Base-by-base conservation (phyloP, 1,140 invertebrate genomes). In the Pseudomyrmex pallidus region DNA sequence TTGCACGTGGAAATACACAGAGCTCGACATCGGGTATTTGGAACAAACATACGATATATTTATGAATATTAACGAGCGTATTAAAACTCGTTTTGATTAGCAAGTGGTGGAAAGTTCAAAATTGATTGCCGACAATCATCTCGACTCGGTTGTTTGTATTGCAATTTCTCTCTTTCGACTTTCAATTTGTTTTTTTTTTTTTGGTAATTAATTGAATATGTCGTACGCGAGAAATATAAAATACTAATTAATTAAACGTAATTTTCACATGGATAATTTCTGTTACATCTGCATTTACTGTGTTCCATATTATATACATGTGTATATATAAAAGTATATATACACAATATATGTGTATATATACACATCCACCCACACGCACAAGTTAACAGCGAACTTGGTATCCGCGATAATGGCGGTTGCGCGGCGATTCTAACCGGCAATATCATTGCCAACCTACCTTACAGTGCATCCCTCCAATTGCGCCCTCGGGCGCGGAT, bases 401-500 rank as follows among this genome's bases (percentile, higher is more conserved):
- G 59, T 62, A 72, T 72, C 50, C 35, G 1, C 15, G 9, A 54
- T 54, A 15, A 82, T 85, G 74, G 52, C 35, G 35, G 50, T 46
- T 52, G 63, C 50, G 63, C 50, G 63, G 70, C 7, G 50, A 17
- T 68, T 83, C 46, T 70, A 52, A 66, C n/a, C 52, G 59, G 82
- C 59, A 74, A 77, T 70, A 85, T 76, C 74, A 83, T 85, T 83
- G 82, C 57, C 66, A 70, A 35, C 68, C 74, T 72, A 62, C 61
- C 77, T 84, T 86, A 48, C 48, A 64, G 68, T 9, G 83, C 74
- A 85, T 68, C 52, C 74, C 76, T 35, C 5, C 35, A 84, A 84
- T 67, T 82, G 83, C 63, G 70, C 63, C 85, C 85, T 85, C 74
- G 17, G 83, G 85, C 83, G 62, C 85, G 85, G 68, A 85, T 86